Percentiles rank a stretch among this genome's conserved stretches.
phyloP scores from a whole-genome alignment of 2,797 vertebrate species.

The Petrocephalus schoutedeni region DNA sequence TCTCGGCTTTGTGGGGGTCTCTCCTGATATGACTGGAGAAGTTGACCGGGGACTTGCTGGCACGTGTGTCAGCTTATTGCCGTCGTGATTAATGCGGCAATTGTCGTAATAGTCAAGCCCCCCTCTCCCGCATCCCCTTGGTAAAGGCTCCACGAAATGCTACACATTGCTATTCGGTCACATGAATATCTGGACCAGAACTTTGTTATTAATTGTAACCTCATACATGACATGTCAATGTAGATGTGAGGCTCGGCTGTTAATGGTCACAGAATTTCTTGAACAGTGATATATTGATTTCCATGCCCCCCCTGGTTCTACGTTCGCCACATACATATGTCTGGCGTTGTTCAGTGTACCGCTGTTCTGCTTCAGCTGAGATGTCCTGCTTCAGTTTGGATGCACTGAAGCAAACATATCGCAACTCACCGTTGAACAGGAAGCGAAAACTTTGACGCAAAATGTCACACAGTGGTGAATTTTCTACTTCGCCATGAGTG shows the following conservation, averaged over 20 bases:
- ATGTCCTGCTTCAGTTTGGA: neutral
- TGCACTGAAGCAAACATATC: neutral
- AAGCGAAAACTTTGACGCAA: neutral
- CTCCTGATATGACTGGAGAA: slow-evolving; percentile 4
- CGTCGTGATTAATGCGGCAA: neutral
- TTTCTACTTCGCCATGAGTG: neutral
- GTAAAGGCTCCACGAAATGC: neutral
- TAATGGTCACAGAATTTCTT: neutral
- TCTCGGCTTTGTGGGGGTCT: neutral
- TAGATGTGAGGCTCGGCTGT: neutral
- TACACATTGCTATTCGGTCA: neutral
- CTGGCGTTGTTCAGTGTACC: neutral
- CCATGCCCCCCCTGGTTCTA: neutral
- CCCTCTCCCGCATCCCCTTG: neutral
- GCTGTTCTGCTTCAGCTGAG: neutral
- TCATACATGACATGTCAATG: neutral
- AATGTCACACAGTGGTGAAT: neutral
- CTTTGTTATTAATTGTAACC: neutral
- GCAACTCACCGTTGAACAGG: neutral
- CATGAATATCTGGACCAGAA: neutral
- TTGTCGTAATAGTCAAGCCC: neutral
- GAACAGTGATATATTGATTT: neutral
- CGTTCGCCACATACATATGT: neutral
- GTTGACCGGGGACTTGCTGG: neutral
- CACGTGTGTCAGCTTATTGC: neutral